phyloP scores from a whole-genome alignment of 2,113 vertebrate genomes.

The Limnothrissa miodon region DNA sequence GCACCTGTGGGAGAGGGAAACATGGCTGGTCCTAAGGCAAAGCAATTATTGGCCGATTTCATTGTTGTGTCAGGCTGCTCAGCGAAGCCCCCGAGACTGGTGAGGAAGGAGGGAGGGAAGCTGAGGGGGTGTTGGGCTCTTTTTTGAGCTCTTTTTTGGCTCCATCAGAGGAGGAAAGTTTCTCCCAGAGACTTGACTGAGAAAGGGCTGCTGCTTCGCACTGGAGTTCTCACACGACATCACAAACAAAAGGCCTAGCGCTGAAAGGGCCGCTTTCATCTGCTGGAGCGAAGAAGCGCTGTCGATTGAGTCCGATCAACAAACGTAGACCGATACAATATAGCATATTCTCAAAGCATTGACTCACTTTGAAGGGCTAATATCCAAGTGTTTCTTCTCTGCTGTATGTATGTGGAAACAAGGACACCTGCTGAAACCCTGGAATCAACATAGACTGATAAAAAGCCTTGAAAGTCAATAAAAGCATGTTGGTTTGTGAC shows the following conservation, averaged over 20 bases:
- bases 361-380: neutral
- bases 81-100: conserved; percentile 48
- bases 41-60: conserved; percentile 68
- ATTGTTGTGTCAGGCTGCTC: conserved; percentile 59
- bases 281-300: neutral
- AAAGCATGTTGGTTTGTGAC: too few species aligned
- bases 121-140: conserved; percentile 49
- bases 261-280: neutral
- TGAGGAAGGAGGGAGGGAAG: conserved; percentile 49
- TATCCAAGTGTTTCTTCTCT: neutral
- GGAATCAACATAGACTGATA: too few species aligned
- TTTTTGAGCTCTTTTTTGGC: conserved; percentile 51
- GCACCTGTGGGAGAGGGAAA: conserved; percentile 57
- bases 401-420: neutral
- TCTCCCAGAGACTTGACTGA: neutral
- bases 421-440: neutral
- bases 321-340: neutral
- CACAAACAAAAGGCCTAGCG: neutral
- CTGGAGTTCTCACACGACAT: neutral
- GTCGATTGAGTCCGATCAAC: neutral
- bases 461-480: too few species aligned
- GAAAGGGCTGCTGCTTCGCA: neutral
- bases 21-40: conserved; percentile 60
- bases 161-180: conserved; percentile 26
- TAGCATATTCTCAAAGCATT: neutral